Conservation (phyloP, 1,140 invertebrate species). For the Cardiocondyla obscurior region DNA sequence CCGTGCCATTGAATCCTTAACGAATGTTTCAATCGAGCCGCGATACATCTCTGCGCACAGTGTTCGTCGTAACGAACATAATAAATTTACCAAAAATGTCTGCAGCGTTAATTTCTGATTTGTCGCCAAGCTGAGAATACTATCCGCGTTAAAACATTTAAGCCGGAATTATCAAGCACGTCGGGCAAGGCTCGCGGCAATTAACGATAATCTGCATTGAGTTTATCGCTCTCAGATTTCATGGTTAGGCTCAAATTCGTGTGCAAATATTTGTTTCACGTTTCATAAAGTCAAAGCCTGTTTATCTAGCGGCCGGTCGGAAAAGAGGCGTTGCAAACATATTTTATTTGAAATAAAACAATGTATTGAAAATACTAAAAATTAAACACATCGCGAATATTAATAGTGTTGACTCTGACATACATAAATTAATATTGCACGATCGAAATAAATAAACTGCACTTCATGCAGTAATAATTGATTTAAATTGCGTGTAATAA, state of each 20-base stretch:
- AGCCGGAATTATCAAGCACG: slow-evolving; percentile 22
- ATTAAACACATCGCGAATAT: no score
- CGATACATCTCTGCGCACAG: slow-evolving; percentile 20
- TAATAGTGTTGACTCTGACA: no score
- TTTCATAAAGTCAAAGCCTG: slow-evolving; percentile 10
- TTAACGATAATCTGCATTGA: slow-evolving; percentile 40
- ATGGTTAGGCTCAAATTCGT: slow-evolving; percentile 12
- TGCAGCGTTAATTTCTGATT: slow-evolving; percentile 44
- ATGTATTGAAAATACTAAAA: no score
- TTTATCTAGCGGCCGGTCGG: background rate
- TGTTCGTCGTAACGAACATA: slow-evolving; percentile 21
- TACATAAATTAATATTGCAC: slow-evolving; percentile 24
- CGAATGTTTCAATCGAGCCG: slow-evolving; percentile 55
- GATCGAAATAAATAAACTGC: background rate
- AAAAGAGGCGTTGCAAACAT: background rate
- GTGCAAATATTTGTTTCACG: slow-evolving; percentile 50
- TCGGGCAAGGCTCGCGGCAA: slow-evolving; percentile 12
- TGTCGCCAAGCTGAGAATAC: background rate
- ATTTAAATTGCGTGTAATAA: background rate
- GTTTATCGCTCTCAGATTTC: slow-evolving; percentile 43
- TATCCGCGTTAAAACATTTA: slow-evolving; percentile 49
- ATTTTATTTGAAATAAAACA: no score
- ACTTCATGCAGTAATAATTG: background rate
- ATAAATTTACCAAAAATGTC: slow-evolving; percentile 49
- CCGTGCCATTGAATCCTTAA: slow-evolving; percentile 50